These are phyloP conservation scores for Tenthredo notha DNA, from an alignment of 2,888 invertebrate species.

Conservation along the genomic window DNA sequence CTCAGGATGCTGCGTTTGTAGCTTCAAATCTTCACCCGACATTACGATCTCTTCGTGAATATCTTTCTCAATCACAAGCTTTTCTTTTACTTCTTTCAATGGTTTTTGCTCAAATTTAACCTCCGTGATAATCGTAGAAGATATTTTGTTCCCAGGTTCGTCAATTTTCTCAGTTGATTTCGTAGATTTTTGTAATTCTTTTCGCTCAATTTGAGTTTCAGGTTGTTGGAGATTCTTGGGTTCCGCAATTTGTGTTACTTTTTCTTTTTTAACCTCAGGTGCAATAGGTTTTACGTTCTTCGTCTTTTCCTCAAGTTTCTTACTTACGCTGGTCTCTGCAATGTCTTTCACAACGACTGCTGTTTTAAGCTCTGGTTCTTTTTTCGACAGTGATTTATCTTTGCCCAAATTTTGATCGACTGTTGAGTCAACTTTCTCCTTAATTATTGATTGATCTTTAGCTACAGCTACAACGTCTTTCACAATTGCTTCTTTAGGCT, in stretches of 20 bases:
- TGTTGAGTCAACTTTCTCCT: not conserved
- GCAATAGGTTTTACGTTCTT: not conserved
- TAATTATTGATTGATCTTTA: constrained; percentile 3
- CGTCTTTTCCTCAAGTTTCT: not conserved
- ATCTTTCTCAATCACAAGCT: constrained; percentile 22
- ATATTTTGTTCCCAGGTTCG: constrained; percentile 27
- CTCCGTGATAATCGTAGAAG: not conserved
- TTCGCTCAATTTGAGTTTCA: not conserved
- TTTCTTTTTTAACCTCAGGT: not conserved
- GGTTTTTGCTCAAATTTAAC: constrained; percentile 44
- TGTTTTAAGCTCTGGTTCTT: not conserved
- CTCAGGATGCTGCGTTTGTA: constrained; percentile 54
- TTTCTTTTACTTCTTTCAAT: constrained; percentile 45
- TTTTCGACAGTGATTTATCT: not conserved
- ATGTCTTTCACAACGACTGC: not conserved
- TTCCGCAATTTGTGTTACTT: constrained; percentile 1
- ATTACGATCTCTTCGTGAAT: constrained; percentile 37
- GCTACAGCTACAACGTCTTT: not conserved
- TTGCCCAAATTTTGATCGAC: not conserved
- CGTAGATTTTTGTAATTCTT: constrained; percentile 16
- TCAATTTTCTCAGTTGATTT: constrained; percentile 7
- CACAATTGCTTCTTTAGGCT: not conserved
- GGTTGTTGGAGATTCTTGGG: not conserved
- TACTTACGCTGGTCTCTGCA: not conserved
- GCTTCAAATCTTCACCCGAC: constrained; percentile 18